phyloP scores from a whole-genome alignment of 2,888 invertebrate genomes.

The Drosophila melanosoma region DNA sequence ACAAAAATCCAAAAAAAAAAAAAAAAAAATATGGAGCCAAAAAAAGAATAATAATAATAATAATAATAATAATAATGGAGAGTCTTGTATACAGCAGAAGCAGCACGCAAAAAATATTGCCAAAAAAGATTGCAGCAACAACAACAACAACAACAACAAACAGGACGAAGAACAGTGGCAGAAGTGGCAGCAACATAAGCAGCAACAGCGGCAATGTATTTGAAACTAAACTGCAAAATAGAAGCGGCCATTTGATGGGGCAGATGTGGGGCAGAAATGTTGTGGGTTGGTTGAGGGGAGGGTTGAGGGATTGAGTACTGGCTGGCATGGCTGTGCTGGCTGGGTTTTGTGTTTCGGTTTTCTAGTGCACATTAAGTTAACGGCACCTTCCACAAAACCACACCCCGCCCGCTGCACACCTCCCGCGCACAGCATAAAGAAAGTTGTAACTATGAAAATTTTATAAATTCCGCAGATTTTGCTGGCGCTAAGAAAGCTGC shows the following conservation, averaged over 20 bases:
- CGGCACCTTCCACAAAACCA: slow-evolving; percentile 25
- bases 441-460: slow-evolving; percentile 83
- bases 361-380: slow-evolving; percentile 72
- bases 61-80: slow-evolving; percentile 78
- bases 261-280: background rate
- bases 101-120: slow-evolving; percentile 57
- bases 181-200: slow-evolving; percentile 5
- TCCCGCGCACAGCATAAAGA: slow-evolving; percentile 68
- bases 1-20: slow-evolving; percentile 22
- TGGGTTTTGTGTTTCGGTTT: slow-evolving; percentile 4
- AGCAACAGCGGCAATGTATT: slow-evolving; percentile 59
- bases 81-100: slow-evolving; percentile 69
- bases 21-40: slow-evolving; percentile 36
- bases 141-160: background rate
- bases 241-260: slow-evolving; percentile 42
- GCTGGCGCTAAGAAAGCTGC: slow-evolving; percentile 74
- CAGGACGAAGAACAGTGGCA: background rate
- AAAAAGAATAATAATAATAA: slow-evolving; percentile 55
- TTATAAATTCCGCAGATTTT: slow-evolving; percentile 82
- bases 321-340: background rate
- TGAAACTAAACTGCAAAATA: slow-evolving; percentile 80
- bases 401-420: background rate
- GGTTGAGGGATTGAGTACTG: background rate
- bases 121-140: slow-evolving; percentile 48
- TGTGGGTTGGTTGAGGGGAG: too few relatives aligned